Conservation (phyloP, 1,140 invertebrate genomes). For the Atopsyche davidsoni region DNA sequence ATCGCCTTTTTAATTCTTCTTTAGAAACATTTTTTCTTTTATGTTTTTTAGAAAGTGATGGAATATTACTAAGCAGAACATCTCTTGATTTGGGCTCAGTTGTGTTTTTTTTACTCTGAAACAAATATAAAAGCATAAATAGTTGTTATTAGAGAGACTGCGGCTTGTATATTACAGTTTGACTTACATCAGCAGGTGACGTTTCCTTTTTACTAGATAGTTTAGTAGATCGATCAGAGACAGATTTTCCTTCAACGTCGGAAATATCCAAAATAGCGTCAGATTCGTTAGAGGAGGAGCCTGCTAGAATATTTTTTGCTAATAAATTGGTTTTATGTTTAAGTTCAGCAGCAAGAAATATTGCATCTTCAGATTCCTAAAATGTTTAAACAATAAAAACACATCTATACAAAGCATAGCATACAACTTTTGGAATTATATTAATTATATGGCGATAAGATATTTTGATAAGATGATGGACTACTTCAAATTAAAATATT, state of each 20-base stretch:
- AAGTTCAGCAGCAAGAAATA: constrained; percentile 1
- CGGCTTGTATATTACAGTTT: no score
- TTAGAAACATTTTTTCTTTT: no score
- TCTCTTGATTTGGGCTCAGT: neutral
- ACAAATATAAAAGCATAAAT: neutral
- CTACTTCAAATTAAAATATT: no score
- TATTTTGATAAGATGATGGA: no score
- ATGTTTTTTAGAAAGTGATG: no score
- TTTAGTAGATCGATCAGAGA: neutral
- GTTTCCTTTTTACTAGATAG: neutral
- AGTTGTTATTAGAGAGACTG: no score
- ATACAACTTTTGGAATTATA: no score
- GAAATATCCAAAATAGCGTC: neutral
- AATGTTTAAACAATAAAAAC: no score
- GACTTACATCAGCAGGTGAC: no score
- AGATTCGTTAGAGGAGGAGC: constrained; percentile 1
- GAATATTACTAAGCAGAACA: neutral
- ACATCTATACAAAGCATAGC: no score
- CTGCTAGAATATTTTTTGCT: constrained; percentile 4
- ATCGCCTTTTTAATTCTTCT: no score
- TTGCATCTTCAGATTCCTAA: neutral
- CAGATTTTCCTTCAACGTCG: neutral
- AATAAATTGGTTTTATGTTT: constrained; percentile 1
- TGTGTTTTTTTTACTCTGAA: neutral
- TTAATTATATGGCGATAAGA: no score